Evolutionary conservation across 2,113 vertebrate species (phyloP).

Genomic region (Lathamus discolor): DNA sequence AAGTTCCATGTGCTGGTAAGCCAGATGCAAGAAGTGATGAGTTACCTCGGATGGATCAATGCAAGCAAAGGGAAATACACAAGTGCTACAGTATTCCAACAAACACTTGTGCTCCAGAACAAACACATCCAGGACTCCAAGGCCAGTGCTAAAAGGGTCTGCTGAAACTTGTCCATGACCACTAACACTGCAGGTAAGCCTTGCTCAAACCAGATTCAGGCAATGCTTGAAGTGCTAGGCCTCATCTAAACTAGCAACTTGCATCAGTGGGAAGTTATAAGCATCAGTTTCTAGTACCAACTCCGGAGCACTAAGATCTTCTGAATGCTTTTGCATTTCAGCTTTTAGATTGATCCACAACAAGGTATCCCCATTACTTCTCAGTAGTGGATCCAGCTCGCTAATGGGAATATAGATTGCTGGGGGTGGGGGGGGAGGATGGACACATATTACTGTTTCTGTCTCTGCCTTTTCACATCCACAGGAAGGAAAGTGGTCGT

Average conservation of each 20-base stretch:
- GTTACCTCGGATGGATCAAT: slow-evolving; percentile 63
- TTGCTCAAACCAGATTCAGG: not conserved
- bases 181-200: not conserved
- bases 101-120: not conserved
- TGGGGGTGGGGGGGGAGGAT: not conserved
- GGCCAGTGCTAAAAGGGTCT: not conserved
- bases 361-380: slow-evolving; percentile 49
- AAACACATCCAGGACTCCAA: not conserved
- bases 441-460: not conserved
- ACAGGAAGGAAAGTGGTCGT: not conserved
- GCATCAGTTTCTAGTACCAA: slow-evolving; percentile 2
- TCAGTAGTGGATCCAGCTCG: slow-evolving; percentile 71
- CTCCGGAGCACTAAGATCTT: not conserved
- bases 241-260: not conserved
- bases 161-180: not conserved
- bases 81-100: not conserved
- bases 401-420: not conserved
- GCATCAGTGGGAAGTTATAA: not conserved
- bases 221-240: not conserved
- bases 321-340: not conserved
- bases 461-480: not conserved
- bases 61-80: slow-evolving; percentile 25
- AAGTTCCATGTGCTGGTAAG: slow-evolving; percentile 1
- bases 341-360: slow-evolving; percentile 50
- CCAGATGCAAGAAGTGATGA: slow-evolving; percentile 59